Evolutionary conservation across 2,888 invertebrate species (phyloP), one percentile per base, ranked within the genome.

Genomic region (Portevinia maculata): DNA sequence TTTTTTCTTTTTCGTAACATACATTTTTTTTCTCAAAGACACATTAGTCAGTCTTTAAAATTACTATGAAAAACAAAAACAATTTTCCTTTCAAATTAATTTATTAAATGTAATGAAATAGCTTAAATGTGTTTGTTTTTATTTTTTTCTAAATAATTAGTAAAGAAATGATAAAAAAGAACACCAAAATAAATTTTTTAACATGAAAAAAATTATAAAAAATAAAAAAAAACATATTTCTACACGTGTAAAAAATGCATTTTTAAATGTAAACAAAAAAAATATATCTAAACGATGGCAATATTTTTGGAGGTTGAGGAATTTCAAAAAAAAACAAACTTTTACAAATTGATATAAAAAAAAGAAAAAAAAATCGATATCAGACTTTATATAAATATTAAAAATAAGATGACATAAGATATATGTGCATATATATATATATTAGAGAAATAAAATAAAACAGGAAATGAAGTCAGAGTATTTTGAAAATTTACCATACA

Each of bases 291-390:
- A 85, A 86, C 85, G 85, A 86, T 85, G 87, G 87, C 87, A 88
- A 87, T 87, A 88, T 87, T 87, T 87, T 86, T 86, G 85, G 85
- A 88, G 87, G 87, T 87, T 87, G 86, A 87, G 75, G 70, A 85
- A 86, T 86, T 85, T 84, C 84, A 84, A 81, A 79, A 75, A 55
- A 65, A 57, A 71, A 84, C 75, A 74, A 60, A 67, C 62, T 67
- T 76, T 83, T 69, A 75, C 73, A 79, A 71, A 79, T 73, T 73
- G 71, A 79, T 73, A 70, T 60, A 74, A 79, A 75, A 50, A 64
- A 76, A 69, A 57, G 34, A 30, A 32, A 59, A 71, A 62, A 69
- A 78, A 79, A 73, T 57, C 74, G 67, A 74, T 79, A 79, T 79
- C 79, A 79, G 67, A 74, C 79, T 79, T 79, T 71, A 78, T 71